Base-by-base conservation (phyloP, 2,797 vertebrate genomes). In the Gambelia wislizenii region DNA sequence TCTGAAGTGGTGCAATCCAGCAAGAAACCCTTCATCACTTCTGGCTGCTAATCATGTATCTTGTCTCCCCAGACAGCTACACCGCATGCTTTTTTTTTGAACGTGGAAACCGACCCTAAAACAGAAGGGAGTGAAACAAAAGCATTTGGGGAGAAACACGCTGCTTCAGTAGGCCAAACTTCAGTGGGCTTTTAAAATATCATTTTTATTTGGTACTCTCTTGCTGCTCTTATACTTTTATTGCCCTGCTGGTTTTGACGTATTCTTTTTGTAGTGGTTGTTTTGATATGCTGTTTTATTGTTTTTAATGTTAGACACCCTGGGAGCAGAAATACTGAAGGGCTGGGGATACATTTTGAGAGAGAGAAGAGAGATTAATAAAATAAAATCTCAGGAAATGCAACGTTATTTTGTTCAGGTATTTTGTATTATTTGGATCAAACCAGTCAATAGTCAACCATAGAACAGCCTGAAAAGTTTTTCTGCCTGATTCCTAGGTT, bases 251-350 rank as follows among this genome's bases (percentile, higher is more conserved):
- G 42, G 30, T 44, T 83, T 49, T 69, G 61, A 83, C 16, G 9
- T 69, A 27, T 61, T 80, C n/a, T 59, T 79, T 80, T 52, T 80
- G n/a, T 59, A 80, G 54, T 67, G 61, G 61, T 83, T 83, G 61
- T 83, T 83, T 83, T 69, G 61, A 49, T 47, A 83, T 69, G 42
- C 42, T 67, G 61, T 69, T 69, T 69, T 83, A 83, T 67, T 69
- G 61, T 69, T 83, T 83, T 69, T 83, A 49, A 69, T 69, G 61
- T 16, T 69, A 83, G 18, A 39, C 7, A 56, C 18, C 18, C 78
- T 36, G 52, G 52, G 18, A 80, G 52, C 39, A 83, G 61, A 83
- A 64, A 83, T 69, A n/a, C 61, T 47, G 61, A 30, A 69, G 42
- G 16, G 61, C 42, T 39, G 61, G 30, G 2, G 4, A 69, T 69